These are phyloP conservation scores for Sprattus sprattus DNA, from an alignment of 2,113 vertebrate species.

Conservation along the genomic window DNA sequence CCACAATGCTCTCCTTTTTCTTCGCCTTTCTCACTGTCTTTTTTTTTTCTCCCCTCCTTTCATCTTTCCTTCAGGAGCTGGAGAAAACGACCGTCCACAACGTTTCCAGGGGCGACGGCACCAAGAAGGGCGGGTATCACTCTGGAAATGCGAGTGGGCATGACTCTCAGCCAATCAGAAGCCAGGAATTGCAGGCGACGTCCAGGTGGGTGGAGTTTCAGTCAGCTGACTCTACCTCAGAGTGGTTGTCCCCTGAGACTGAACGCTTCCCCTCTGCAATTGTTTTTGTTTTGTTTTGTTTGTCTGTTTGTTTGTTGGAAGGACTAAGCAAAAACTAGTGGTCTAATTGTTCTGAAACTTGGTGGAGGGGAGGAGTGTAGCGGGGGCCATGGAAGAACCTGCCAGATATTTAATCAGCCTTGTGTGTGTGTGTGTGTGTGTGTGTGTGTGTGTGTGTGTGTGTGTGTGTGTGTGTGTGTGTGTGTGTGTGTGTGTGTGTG, in stretches of 20 bases:
- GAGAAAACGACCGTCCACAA: conserved; percentile 42
- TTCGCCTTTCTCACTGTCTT: conserved; percentile 41
- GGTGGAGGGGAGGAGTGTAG: too few species aligned
- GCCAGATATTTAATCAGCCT: too few species aligned
- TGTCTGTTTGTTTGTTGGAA: too few species aligned
- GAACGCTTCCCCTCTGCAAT: neutral
- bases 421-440: neutral
- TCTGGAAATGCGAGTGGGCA: conserved; percentile 22
- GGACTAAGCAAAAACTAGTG: too few species aligned
- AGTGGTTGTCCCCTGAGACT: neutral
- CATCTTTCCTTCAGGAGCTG: conserved; percentile 48
- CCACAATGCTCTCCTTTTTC: conserved; percentile 37
- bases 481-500: neutral
- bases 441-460: neutral
- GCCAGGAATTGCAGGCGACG: conserved; percentile 44
- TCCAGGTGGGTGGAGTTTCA: conserved; percentile 57
- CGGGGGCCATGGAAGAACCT: too few species aligned
- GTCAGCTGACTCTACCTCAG: neutral
- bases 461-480: neutral
- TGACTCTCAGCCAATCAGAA: conserved; percentile 42
- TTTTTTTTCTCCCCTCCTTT: conserved; percentile 29
- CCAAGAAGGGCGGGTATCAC: conserved; percentile 19
- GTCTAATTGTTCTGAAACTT: too few species aligned
- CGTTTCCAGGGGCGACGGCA: conserved; percentile 13
- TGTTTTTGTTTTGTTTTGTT: neutral